These are phyloP conservation scores for Cyclina sinensis DNA, from an alignment of 1,140 invertebrate species.

Conservation along the genomic window DNA sequence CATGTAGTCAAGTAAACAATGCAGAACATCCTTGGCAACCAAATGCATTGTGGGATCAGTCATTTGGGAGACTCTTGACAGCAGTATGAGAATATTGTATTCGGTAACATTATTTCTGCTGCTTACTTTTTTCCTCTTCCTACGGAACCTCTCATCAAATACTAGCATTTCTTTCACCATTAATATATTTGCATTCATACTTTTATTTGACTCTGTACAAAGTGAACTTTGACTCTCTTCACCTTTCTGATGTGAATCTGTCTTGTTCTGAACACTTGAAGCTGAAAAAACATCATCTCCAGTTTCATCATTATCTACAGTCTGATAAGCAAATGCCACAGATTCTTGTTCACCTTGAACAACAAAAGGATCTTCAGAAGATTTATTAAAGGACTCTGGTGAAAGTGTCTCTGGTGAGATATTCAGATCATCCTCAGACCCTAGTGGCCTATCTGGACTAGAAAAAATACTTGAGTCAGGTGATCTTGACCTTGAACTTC, in stretches of 20 bases:
- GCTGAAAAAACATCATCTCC: no score
- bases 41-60: conserved; percentile 73
- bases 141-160: background rate
- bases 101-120: conserved; percentile 61
- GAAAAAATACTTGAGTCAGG: background rate
- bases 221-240: background rate
- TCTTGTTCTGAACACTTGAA: no score
- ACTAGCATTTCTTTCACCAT: background rate
- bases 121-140: background rate
- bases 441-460: background rate
- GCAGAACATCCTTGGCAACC: conserved; percentile 57
- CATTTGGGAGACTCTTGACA: conserved; percentile 78
- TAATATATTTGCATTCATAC: background rate
- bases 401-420: background rate
- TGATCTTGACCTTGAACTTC: background rate
- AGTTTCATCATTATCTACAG: no score
- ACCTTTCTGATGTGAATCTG: background rate
- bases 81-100: conserved; percentile 77
- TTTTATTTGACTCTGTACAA: background rate
- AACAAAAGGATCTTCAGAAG: background rate
- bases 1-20: conserved; percentile 74
- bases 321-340: background rate
- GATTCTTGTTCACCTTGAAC: background rate
- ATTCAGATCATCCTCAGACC: background rate
- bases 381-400: background rate